These are phyloP conservation scores for Amphilophus citrinellus DNA, from an alignment of 2,113 vertebrate genomes.

Conservation along the genomic window DNA sequence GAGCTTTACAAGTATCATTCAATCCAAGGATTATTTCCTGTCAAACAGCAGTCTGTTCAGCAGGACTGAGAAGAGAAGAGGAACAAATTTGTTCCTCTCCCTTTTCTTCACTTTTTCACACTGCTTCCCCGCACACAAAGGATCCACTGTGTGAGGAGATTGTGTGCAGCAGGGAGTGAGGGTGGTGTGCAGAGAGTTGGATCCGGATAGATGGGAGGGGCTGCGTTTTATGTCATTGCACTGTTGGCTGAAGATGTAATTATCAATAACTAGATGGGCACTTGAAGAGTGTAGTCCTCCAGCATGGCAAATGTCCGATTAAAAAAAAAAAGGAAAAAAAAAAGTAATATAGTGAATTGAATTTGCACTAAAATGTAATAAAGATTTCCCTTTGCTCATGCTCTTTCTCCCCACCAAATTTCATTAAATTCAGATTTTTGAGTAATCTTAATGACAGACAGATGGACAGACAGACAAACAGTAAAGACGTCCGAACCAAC, in stretches of 20 bases:
- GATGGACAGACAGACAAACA: neutral
- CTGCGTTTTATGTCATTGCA: slow-evolving; percentile 19
- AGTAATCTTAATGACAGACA: neutral
- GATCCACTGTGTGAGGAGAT: slow-evolving; percentile 67
- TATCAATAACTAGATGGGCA: slow-evolving; percentile 2
- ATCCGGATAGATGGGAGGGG: slow-evolving; percentile 3
- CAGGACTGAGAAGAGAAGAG: slow-evolving; percentile 52
- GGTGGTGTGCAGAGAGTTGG: slow-evolving; percentile 8
- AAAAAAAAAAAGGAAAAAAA: neutral
- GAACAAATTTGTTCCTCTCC: slow-evolving; percentile 63
- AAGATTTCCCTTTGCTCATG: neutral
- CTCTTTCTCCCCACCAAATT: neutral
- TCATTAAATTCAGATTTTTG: neutral
- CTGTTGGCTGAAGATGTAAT: slow-evolving; percentile 31
- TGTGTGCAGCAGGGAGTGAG: slow-evolving; percentile 39
- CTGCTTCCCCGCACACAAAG: slow-evolving; percentile 66
- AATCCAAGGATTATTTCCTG: slow-evolving; percentile 53
- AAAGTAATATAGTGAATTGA: neutral
- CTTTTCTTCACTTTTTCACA: slow-evolving; percentile 61
- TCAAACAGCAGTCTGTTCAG: slow-evolving; percentile 63
- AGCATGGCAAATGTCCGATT: neutral
- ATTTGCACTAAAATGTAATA: neutral
- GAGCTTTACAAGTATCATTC: slow-evolving; percentile 54
- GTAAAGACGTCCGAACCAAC: neutral
- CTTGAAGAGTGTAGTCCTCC: neutral